Base-by-base conservation (phyloP, 1,140 invertebrate genomes). In the Lanistes nyassanus region DNA sequence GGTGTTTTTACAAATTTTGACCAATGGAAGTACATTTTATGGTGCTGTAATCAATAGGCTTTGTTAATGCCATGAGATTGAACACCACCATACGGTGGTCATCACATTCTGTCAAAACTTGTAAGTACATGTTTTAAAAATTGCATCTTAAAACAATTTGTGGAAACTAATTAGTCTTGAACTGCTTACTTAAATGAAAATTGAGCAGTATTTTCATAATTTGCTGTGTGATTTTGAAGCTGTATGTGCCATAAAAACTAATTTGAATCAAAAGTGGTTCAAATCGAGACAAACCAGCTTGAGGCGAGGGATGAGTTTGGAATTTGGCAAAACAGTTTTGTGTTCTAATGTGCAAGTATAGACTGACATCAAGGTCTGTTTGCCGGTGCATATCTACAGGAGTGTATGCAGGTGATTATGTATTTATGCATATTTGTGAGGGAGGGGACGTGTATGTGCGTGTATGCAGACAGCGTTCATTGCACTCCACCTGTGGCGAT, bases 361-460 rank as follows among this genome's bases (percentile, higher is more conserved):
- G 23, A 34, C n/a, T 19, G n/a, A 53, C 37, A 34, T 36, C 47
- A 56, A 53, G 55, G 68, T 56, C 47, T 69, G 68, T 70, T 47
- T 69, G 66, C 39, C 29, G 39, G 74, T 69, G 74, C 60, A 55
- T 76, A 36, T 69, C 36, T 42, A 56, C 62, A 37, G 68, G 65
- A 69, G 65, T 62, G 36, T 39, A 29, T 29, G 55, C 60, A 39
- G 4, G 31, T 70, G 26, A 31, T 16, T 75, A 29, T 53, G 65
- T 75, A 53, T 68, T 47, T 66, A 29, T 67, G 42, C 66, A 29
- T 67, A 29, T 69, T 29, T 53, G 36, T 53, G 36, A 62, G 51
- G 37, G 65, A 47, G 56, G 39, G 51, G n/a, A 29, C 55, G 66
- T 29, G 66, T 51, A 26, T 29, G 39, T 51, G 66, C 16, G 21